phyloP scores from a whole-genome alignment of 1,140 invertebrate species.

The Contarinia nasturtii region DNA sequence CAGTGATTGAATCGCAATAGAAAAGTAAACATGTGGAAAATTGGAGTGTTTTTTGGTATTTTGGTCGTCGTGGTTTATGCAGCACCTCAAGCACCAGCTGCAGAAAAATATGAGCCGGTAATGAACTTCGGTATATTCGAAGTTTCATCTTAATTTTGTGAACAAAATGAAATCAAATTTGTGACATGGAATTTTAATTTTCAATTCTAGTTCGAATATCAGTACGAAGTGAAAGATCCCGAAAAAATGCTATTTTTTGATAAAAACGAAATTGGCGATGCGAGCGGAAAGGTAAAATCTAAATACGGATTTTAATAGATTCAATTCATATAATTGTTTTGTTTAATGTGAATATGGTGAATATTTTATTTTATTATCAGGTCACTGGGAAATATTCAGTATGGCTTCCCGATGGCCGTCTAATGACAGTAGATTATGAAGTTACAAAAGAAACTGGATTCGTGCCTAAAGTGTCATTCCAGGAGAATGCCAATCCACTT shows the following conservation, averaged over 20 bases:
- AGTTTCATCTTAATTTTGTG: background rate
- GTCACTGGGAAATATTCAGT: conserved; percentile 39
- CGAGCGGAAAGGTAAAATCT: conserved; percentile 29
- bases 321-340: background rate
- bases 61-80: conserved; percentile 12
- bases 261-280: conserved; percentile 39
- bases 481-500: conserved; percentile 32
- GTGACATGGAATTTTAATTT: background rate
- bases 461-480: conserved; percentile 40
- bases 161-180: background rate
- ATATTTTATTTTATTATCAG: conserved; percentile 4
- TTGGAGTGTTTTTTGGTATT: background rate
- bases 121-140: conserved; percentile 2
- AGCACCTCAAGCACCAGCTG: conserved; percentile 21
- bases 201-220: conserved; percentile 40
- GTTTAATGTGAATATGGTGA: background rate
- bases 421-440: conserved; percentile 46
- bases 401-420: conserved; percentile 39
- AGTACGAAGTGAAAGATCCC: conserved; percentile 50
- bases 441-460: conserved; percentile 43
- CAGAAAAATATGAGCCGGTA: conserved; percentile 26
- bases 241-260: conserved; percentile 41
- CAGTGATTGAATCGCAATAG: background rate
- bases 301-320: conserved; percentile 8
- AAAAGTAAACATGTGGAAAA: conserved; percentile 2